Evolutionary conservation across 2,888 invertebrate genomes (phyloP), one percentile per base, ranked within the genome.

Genomic region (Augochlorella aurata): DNA sequence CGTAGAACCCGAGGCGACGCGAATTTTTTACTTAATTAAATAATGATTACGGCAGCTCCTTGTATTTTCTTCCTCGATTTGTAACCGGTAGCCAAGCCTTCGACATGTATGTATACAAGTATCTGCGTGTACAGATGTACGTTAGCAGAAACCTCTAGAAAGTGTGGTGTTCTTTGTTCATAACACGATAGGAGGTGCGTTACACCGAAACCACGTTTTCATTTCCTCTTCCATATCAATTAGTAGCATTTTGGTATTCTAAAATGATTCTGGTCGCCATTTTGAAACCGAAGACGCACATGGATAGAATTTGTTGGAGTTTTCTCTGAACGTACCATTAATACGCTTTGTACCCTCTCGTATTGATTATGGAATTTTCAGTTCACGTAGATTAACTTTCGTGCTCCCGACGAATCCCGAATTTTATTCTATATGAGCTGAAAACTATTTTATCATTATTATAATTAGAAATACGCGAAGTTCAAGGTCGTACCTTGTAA

Each of bases 201-300:
- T 79, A 47, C 16, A 9, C 18, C 24, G 38, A 72, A 82, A 67
- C 54, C 52, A 24, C 67, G 68, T 69, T 84, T 85, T 65, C 74
- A 76, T 84, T 74, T 69, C 54, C 75, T 52, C 74, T 81, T 83
- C 67, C 71, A 61, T 70, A 69, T 81, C 67, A 69, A 79, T 78
- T 82, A 75, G 77, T 83, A 81, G 80, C 83, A 83, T 79, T 87
- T 81, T 77, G 80, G 65, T 71, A 49, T 71, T 44, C 63, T 58
- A 66, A 81, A 74, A 73, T 79, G 76, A 74, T 47, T 70, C 61
- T 69, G 24, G 82, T 69, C 88, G 88, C 88, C 88, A 88, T 88
- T 88, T 88, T 88, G 88, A 85, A 88, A 88, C 85, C 65, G 67
- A 75, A 74, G 61, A 54, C 75, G 82, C 87, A 88, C 87, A 87